A percentile compares a stretch with the other conserved stretches of the same genome.
phyloP scores from a whole-genome alignment of 2,888 invertebrate species.

The Nephrotoma appendiculata region DNA sequence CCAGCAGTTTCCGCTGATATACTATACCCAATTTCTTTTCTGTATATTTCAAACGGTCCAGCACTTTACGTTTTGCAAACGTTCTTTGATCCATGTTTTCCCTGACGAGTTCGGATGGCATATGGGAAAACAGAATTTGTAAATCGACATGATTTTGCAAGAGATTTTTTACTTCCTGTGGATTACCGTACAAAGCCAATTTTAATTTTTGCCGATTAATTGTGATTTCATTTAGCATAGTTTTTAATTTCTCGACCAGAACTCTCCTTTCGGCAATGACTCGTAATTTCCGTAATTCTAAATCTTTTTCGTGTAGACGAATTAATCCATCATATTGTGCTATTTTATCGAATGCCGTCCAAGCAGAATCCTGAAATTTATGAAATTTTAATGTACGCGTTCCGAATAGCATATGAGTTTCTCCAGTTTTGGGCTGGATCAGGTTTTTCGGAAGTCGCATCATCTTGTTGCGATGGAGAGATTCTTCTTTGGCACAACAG shows the following conservation, averaged over 20 bases:
- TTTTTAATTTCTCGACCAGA: neutral
- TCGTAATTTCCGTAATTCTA: conserved; percentile 6
- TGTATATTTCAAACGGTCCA: conserved; percentile 23
- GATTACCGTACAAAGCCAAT: conserved; percentile 20
- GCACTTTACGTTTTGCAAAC: conserved; percentile 28
- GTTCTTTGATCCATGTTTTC: conserved; percentile 30
- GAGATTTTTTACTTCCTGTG: conserved; percentile 22
- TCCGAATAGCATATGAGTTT: conserved; percentile 27
- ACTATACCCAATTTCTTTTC: conserved; percentile 18
- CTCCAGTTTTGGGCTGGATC: conserved; percentile 5
- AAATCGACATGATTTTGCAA: conserved; percentile 26
- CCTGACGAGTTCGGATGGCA: conserved; percentile 25
- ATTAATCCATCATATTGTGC: conserved; percentile 18
- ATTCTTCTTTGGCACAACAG: neutral
- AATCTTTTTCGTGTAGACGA: conserved; percentile 8
- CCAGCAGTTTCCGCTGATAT: conserved; percentile 21
- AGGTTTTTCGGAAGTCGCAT: neutral
- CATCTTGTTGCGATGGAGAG: neutral
- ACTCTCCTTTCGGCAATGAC: conserved; percentile 1
- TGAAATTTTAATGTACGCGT: conserved; percentile 24
- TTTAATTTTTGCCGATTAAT: conserved; percentile 25
- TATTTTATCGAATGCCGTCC: conserved; percentile 24
- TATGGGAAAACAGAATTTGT: conserved; percentile 26
- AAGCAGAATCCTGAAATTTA: conserved; percentile 24
- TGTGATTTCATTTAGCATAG: conserved; percentile 22